Evolutionary conservation across 2,113 vertebrate species (phyloP).

Genomic region (Lycaon pictus): DNA sequence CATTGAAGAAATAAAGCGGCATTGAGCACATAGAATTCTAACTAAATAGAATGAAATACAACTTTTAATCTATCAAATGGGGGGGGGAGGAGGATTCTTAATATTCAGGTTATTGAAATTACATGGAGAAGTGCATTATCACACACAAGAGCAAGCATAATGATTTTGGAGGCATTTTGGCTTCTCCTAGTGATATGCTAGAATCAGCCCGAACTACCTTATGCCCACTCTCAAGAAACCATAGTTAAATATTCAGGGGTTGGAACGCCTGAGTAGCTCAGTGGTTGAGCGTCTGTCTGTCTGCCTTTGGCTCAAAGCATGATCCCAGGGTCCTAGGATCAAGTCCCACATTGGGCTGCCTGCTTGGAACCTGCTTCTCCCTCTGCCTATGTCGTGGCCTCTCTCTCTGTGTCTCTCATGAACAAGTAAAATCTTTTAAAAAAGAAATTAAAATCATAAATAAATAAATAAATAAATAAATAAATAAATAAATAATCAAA

Average conservation of each 20-base stretch:
- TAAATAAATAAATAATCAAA: no score
- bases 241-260: conserved; percentile 28
- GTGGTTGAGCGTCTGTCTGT: no score
- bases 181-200: not conserved
- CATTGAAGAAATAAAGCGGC: not conserved
- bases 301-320: no score
- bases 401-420: no score
- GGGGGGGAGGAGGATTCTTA: conserved; percentile 3
- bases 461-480: no score
- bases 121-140: not conserved
- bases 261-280: no score
- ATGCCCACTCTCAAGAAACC: not conserved
- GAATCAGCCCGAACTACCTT: conserved; percentile 7
- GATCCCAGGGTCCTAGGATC: no score
- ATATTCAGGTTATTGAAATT: not conserved
- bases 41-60: not conserved
- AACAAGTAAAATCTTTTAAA: no score
- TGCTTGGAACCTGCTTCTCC: no score
- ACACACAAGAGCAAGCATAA: not conserved
- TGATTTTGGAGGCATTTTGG: conserved; percentile 28
- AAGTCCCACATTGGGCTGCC: no score
- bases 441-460: no score
- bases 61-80: not conserved
- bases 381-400: no score
- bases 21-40: not conserved